Percentiles rank a stretch among this genome's conserved stretches.
Conservation (phyloP, 2,888 invertebrate genomes). For the Andrena flavipes region DNA sequence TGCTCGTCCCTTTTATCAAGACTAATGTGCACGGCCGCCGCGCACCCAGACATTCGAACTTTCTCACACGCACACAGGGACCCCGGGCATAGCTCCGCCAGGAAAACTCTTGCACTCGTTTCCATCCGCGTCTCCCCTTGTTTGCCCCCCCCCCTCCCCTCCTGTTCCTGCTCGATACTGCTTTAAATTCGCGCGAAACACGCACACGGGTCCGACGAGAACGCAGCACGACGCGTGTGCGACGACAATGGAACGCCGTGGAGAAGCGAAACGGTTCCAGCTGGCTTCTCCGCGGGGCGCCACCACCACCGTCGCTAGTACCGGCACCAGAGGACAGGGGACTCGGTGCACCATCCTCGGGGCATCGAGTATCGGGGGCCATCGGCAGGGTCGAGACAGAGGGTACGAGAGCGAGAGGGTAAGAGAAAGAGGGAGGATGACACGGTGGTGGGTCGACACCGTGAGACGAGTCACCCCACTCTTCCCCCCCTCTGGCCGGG, state of each 20-base stretch:
- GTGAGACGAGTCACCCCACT: slow-evolving; percentile 61
- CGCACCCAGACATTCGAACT: slow-evolving; percentile 44
- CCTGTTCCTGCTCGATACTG: slow-evolving; percentile 18
- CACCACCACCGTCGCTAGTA: slow-evolving; percentile 53
- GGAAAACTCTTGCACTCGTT: slow-evolving; percentile 22
- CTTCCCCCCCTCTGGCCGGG: slow-evolving; percentile 38
- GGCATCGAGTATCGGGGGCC: slow-evolving; percentile 65
- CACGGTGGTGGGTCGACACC: slow-evolving; percentile 76
- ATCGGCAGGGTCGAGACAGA: slow-evolving; percentile 51
- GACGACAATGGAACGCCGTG: slow-evolving; percentile 55
- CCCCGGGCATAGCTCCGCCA: background rate
- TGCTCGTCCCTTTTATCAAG: slow-evolving; percentile 81
- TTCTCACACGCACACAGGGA: slow-evolving; percentile 12
- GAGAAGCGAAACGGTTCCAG: slow-evolving; percentile 62
- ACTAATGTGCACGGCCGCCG: slow-evolving; percentile 73
- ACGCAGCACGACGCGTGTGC: slow-evolving; percentile 53
- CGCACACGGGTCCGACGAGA: slow-evolving; percentile 10
- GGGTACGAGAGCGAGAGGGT: background rate
- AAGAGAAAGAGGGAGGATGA: slow-evolving; percentile 10
- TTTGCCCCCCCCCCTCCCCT: background rate
- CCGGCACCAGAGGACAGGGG: slow-evolving; percentile 42
- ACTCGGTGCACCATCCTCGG: slow-evolving; percentile 58
- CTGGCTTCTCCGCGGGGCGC: slow-evolving; percentile 76
- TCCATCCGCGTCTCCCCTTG: background rate
- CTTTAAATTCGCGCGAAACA: slow-evolving; percentile 50